phyloP scores from a whole-genome alignment of 30 jellyfish, hydroid and myxozoan species.

The Turritopsis dohrnii region DNA sequence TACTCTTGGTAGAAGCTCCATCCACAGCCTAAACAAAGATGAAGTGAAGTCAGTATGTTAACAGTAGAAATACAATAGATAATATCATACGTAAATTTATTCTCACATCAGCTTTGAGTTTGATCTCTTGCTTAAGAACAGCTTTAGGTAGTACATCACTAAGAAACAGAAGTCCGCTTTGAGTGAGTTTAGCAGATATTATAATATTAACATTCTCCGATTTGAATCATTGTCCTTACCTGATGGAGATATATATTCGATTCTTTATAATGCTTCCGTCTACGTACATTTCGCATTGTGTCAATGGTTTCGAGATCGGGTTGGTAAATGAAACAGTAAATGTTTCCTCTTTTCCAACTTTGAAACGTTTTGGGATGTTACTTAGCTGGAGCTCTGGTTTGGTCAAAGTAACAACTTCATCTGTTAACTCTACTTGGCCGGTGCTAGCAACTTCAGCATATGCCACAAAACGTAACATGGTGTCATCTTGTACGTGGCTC shows the following conservation, averaged over 20 bases:
- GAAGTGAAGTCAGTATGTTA: background rate
- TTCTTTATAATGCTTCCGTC: conserved; percentile 83
- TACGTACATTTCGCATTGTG: conserved; percentile 41
- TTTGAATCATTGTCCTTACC: conserved; percentile 23
- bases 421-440: conserved; percentile 46
- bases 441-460: conserved; percentile 46
- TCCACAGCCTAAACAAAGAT: background rate
- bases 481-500: conserved; percentile 48
- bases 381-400: conserved; percentile 46
- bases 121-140: conserved; percentile 15
- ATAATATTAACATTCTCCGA: background rate
- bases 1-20: conserved; percentile 1
- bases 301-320: conserved; percentile 48
- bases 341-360: conserved; percentile 26
- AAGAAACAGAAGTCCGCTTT: background rate
- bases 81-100: background rate
- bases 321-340: conserved; percentile 38
- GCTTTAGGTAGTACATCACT: conserved; percentile 31
- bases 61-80: background rate
- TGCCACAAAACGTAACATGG: conserved; percentile 54
- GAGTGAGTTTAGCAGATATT: background rate
- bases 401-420: conserved; percentile 37
- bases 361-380: conserved; percentile 22
- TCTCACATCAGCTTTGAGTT: conserved; percentile 51
- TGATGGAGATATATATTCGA: conserved; percentile 22